Base-by-base conservation (phyloP, 1,140 invertebrate genomes). In the Pseudachorutes palmiensis region DNA sequence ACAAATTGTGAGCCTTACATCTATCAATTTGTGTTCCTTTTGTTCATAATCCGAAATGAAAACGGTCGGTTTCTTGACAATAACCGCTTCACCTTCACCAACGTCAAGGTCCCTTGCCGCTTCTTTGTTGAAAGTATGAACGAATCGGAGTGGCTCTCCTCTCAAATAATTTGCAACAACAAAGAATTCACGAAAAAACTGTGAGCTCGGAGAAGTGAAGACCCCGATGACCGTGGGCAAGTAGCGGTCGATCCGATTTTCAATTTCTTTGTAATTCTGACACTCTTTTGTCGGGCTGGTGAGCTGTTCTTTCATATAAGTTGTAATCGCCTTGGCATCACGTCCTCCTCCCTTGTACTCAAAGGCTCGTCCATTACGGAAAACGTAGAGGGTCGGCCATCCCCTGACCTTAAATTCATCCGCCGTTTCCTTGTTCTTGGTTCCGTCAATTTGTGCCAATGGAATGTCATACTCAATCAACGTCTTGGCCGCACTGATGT, bases 141-240 rank as follows among this genome's bases (percentile, higher is more conserved):
- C 49, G 36, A 70, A 71, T 68, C 65, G 68, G 19, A 71, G 36
- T 2, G 67, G 67, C 33, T 75, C 67, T 66, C 80, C 80, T 72
- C 83, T 73, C 31, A 81, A 67, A 63, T 80, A 78, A 75, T 83
- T 81, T 5, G 81, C 81, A 48, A 82, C 80, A 70, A 82, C 82
- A 69, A 79, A 76, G 72, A 79, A 84, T n/a, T 79, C 77, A 28
- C 80, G 70, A 59, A 81, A 81, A 29, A 78, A 75, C 31, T 76
- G 64, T 66, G 80, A 79, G 12, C 78, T 74, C 2, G 77, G 71
- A 2, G 57, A 59, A 14, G 80, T 74, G 74, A 86, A 86, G 75
- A 84, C 83, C 2, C 82, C 84, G 63, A 85, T 76, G 26, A 86
- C 76, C 12, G 79, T 82, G 5, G 82, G 74, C 60, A 82, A 79